A percentile compares a stretch with the other conserved stretches of the same genome.
Conservation (phyloP, 2,113 vertebrate species). For the Malurus alboscapulatus region DNA sequence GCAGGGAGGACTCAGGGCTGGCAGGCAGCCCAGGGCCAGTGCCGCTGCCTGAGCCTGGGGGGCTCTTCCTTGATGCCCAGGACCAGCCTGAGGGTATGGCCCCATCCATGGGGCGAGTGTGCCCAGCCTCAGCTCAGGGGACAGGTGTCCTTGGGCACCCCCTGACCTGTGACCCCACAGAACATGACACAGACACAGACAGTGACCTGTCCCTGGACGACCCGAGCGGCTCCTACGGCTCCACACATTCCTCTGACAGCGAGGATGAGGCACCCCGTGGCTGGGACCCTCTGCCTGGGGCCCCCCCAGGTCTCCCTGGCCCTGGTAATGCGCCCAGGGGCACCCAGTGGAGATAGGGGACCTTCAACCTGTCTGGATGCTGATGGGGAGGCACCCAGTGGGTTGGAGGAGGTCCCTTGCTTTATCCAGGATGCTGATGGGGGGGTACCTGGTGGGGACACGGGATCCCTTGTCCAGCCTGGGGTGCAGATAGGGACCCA, state of each 20-base stretch:
- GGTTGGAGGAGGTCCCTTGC: too few species aligned
- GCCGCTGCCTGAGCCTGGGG: slow-evolving; percentile 74
- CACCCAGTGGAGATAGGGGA: not conserved
- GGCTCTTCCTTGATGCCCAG: slow-evolving; percentile 78
- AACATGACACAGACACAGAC: slow-evolving; percentile 88
- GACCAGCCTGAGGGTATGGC: slow-evolving; percentile 75
- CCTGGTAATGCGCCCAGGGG: slow-evolving; percentile 50
- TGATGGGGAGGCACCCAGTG: not conserved
- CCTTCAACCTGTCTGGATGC: not conserved
- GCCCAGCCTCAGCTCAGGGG: not conserved
- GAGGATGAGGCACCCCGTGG: slow-evolving; percentile 80
- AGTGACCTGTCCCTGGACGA: slow-evolving; percentile 91
- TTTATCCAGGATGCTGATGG: not conserved
- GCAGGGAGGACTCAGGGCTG: slow-evolving; percentile 84
- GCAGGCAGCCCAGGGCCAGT: slow-evolving; percentile 80
- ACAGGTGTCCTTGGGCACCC: not conserved
- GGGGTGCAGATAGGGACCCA: not conserved
- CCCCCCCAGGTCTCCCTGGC: slow-evolving; percentile 17
- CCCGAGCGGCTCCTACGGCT: slow-evolving; percentile 88
- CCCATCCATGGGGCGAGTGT: fast-evolving
- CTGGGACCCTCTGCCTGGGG: slow-evolving; percentile 84
- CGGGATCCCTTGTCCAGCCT: not conserved
- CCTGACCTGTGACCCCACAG: slow-evolving; percentile 41
- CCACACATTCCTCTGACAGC: slow-evolving; percentile 91
- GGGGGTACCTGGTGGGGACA: not conserved